A percentile compares a stretch with the other conserved stretches of the same genome.
Evolutionary conservation across 1,140 invertebrate genomes (phyloP).

Genomic region (Cheumatopsyche charites): DNA sequence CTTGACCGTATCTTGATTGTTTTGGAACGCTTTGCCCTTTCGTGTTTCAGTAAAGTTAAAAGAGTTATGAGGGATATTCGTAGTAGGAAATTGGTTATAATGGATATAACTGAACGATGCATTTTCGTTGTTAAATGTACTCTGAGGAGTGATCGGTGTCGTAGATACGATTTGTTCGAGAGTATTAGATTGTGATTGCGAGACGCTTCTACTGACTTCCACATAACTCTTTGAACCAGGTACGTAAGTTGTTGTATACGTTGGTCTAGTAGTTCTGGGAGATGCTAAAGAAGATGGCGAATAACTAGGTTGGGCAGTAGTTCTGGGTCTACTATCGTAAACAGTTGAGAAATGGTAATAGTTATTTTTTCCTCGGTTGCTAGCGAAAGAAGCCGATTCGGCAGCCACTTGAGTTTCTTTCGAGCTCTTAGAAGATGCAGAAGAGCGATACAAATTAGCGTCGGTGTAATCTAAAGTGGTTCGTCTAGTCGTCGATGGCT

Average conservation of each 20-base stretch:
- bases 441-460: conserved; percentile 52
- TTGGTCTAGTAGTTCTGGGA: conserved; percentile 55
- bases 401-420: conserved; percentile 75
- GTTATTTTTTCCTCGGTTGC: conserved; percentile 58
- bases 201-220: conserved; percentile 46
- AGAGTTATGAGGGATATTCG: conserved; percentile 21
- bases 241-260: conserved; percentile 46
- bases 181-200: conserved; percentile 35
- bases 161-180: conserved; percentile 8
- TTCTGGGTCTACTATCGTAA: conserved; percentile 38
- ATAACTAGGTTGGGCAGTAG: conserved; percentile 29
- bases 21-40: conserved; percentile 33
- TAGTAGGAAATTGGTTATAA: conserved; percentile 44
- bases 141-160: not conserved
- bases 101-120: conserved; percentile 37
- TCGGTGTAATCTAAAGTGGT: conserved; percentile 53
- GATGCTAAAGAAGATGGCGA: conserved; percentile 22
- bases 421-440: conserved; percentile 51
- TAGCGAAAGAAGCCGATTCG: conserved; percentile 75
- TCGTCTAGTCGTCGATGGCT: conserved; percentile 50
- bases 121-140: not conserved
- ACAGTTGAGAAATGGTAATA: conserved; percentile 35
- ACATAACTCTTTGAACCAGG: conserved; percentile 46
- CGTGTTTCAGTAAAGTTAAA: conserved; percentile 28
- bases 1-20: conserved; percentile 29